These are phyloP conservation scores for Polyergus mexicanus DNA, from an alignment of 1,140 invertebrate genomes.

Conservation along the genomic window DNA sequence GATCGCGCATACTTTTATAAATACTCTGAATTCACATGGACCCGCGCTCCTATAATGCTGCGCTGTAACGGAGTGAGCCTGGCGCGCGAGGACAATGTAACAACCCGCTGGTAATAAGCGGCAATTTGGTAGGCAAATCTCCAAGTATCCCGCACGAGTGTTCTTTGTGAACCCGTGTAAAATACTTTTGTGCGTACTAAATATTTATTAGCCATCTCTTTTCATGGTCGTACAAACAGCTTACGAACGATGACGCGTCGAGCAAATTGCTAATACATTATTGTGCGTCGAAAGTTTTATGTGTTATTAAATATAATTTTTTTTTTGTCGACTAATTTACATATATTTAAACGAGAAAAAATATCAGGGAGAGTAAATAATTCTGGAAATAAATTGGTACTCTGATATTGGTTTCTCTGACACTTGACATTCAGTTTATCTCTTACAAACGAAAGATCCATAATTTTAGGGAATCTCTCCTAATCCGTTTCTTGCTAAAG, in stretches of 20 bases:
- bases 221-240: neutral
- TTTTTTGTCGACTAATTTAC: neutral
- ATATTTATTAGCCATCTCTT: conserved; percentile 31
- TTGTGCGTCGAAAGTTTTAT: neutral
- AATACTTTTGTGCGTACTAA: neutral
- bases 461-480: neutral
- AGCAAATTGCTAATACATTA: neutral
- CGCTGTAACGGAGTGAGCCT: conserved; percentile 9
- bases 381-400: neutral
- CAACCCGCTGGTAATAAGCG: conserved; percentile 79
- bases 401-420: neutral
- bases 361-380: neutral
- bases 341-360: neutral
- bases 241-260: neutral
- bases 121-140: conserved; percentile 76
- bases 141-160: neutral
- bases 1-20: neutral
- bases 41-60: neutral
- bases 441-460: neutral
- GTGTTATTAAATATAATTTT: too few species aligned
- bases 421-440: neutral
- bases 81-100: conserved; percentile 70
- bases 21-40: neutral
- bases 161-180: conserved; percentile 18
- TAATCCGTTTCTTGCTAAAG: conserved; percentile 7